Base-by-base conservation (phyloP, 2,888 invertebrate species). In the Heteromyza rotundicornis region DNA sequence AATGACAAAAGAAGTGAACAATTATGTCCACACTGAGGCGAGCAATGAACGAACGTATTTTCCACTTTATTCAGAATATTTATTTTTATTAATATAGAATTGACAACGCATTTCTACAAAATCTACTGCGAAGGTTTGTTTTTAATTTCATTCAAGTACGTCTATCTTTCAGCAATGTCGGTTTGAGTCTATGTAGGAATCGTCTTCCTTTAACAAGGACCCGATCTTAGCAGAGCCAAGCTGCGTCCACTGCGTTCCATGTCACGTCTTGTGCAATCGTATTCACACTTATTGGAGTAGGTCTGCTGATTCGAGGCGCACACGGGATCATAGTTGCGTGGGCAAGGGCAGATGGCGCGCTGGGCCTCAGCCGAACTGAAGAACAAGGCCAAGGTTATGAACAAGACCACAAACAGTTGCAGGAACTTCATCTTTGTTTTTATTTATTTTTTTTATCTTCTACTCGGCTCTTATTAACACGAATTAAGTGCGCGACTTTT, bases 221-320 rank as follows among this genome's bases (percentile, higher is more conserved):
- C 81, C 2, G 51, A 22, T 59, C 74, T 74, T 3, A 75, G 52
- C 2, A 76, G 0, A 0, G 54, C 57, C 61, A 80, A 49, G 50
- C 70, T 78, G 56, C 79, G 79, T 56, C 81, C 81, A 2, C 59
- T 19, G 5, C 76, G 71, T 27, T 66, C 70, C 2, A 65, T 3
- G 1, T 72, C 65, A 1, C 70, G 70, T 7, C 63, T 66, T 1
- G 60, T 64, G 60, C 80, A 80, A 1, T 80, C 68, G 47, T 72
- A 76, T 19, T 70, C 49, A 40, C 80, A 80, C 16, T 70, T 73
- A 65, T 80, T 80, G 2, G 71, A 22, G 57, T 81, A 81, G 23
- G 79, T 75, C 1, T 63, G 44, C 32, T 60, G 10, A 64, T 80
- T 70, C 57, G 67, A 67, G 57, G 69, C 80, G 63, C 80, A 80